phyloP scores from a whole-genome alignment of 2,797 vertebrate genomes.

The Coccyzus lansbergi region DNA sequence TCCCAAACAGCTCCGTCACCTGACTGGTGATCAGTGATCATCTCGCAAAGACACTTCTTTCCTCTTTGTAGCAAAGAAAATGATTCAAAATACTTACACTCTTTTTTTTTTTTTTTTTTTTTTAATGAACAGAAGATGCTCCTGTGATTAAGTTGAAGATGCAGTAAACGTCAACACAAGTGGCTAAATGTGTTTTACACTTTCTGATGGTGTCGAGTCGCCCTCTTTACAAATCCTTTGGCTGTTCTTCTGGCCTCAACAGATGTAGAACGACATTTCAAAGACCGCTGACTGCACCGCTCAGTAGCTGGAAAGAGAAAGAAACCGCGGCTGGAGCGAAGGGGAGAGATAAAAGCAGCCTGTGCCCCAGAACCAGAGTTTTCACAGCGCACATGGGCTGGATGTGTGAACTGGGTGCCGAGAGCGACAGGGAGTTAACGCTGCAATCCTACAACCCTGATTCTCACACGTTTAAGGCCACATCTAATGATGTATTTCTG shows the following conservation, averaged over 20 bases:
- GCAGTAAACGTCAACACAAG: slow-evolving; percentile 28
- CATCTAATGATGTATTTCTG: neutral
- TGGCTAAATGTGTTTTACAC: neutral
- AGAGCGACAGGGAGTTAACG: neutral
- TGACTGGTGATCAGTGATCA: neutral
- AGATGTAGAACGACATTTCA: neutral
- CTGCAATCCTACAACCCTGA: neutral
- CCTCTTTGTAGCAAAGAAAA: neutral
- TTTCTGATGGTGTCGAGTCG: neutral
- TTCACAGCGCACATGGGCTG: neutral
- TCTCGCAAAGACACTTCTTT: neutral
- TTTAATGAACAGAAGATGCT: neutral
- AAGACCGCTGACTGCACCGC: neutral
- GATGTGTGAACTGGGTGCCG: neutral
- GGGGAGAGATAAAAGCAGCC: neutral
- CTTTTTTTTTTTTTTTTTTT: neutral
- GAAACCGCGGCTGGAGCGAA: neutral
- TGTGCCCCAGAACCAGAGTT: neutral
- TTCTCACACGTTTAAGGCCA: neutral
- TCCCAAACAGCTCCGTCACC: neutral
- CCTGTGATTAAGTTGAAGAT: neutral
- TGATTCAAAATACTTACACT: neutral
- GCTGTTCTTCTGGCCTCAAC: neutral
- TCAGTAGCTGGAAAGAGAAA: slow-evolving; percentile 7
- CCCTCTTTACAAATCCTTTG: neutral